These are phyloP conservation scores for Acanthoscelides obtectus DNA, from an alignment of 2,888 invertebrate species.

Conservation along the genomic window DNA sequence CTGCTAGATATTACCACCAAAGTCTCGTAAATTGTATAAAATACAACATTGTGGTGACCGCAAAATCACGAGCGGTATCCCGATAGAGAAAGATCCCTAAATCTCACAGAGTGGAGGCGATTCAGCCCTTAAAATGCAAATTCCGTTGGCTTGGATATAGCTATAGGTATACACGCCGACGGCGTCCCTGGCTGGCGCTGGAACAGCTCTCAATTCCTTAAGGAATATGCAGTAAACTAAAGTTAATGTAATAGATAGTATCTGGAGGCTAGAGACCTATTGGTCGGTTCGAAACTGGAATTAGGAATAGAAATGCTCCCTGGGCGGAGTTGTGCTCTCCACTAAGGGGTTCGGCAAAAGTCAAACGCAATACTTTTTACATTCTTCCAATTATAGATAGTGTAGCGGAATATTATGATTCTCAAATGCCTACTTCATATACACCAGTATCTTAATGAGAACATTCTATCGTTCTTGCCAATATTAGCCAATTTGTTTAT, in stretches of 20 bases:
- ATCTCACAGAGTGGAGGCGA: slow-evolving; percentile 11
- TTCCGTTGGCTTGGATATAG: slow-evolving; percentile 25
- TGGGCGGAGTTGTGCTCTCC: slow-evolving; percentile 12
- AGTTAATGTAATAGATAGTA: slow-evolving; percentile 40
- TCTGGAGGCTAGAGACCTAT: slow-evolving; percentile 33
- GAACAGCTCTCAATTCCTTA: slow-evolving; percentile 14
- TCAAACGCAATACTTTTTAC: no score
- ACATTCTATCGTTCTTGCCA: no score
- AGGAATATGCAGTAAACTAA: slow-evolving; percentile 38
- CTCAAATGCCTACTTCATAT: no score
- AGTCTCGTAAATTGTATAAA: background rate
- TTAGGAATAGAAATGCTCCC: slow-evolving; percentile 32
- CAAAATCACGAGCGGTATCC: background rate
- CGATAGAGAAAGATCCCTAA: background rate
- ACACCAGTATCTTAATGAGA: no score
- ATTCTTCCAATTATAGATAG: no score
- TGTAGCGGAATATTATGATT: no score
- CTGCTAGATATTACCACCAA: no score
- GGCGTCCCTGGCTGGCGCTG: background rate
- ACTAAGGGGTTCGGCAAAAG: background rate
- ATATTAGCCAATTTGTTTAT: no score
- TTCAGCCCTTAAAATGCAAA: slow-evolving; percentile 34
- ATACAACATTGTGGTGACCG: background rate
- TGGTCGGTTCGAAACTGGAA: slow-evolving; percentile 34
- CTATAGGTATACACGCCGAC: background rate